Evolutionary conservation across 2,113 vertebrate species (phyloP).

Genomic region (Rostratula benghalensis): DNA sequence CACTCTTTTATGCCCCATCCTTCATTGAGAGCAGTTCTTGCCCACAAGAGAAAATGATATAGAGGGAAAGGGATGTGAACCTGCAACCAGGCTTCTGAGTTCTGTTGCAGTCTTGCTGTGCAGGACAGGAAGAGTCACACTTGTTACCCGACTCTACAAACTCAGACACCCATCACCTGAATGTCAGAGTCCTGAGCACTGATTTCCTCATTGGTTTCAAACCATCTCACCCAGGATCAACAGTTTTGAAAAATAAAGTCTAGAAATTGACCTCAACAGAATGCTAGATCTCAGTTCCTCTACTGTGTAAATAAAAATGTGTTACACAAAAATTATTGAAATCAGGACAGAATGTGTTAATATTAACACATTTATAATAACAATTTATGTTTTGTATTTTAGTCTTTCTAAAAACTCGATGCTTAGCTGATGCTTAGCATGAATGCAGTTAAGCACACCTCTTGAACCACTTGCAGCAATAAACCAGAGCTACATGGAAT

Average conservation of each 20-base stretch:
- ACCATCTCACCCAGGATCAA: not conserved
- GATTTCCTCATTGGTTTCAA: not conserved
- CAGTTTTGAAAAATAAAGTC: not conserved
- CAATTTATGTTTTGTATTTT: not conserved
- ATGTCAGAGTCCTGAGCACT: not conserved
- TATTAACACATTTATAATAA: not conserved
- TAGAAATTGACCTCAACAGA: not conserved
- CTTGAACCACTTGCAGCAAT: not conserved
- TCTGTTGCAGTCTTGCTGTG: not conserved
- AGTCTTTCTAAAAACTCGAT: not conserved
- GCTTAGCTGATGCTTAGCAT: not conserved
- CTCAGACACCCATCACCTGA: not conserved
- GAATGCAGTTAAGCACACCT: not conserved
- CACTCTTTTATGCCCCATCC: not conserved
- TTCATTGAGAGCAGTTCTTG: not conserved
- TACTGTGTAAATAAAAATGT: not conserved
- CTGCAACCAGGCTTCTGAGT: not conserved
- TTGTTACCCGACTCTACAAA: not conserved
- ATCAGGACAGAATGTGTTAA: not conserved
- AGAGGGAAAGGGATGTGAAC: not conserved
- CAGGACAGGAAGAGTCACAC: not conserved
- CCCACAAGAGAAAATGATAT: not conserved
- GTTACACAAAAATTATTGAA: not conserved
- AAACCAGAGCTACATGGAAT: not conserved
- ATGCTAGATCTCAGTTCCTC: not conserved